Conservation (phyloP, 2,888 invertebrate genomes). For the Scaptomyza reducta region DNA sequence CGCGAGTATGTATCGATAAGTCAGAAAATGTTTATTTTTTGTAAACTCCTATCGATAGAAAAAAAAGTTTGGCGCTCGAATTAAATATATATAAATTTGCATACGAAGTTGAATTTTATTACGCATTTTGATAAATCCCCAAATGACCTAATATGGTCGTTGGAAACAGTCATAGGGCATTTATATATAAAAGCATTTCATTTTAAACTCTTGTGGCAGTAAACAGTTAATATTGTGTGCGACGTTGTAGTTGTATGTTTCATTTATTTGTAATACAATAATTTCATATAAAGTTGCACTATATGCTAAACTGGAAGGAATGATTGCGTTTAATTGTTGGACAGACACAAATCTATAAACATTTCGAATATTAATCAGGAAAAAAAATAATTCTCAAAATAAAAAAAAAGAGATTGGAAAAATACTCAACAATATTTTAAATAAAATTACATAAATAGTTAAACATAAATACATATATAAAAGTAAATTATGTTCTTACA, state of each 20-base stretch:
- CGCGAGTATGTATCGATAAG: neutral
- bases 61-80: constrained; percentile 3
- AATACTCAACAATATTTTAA: constrained; percentile 41
- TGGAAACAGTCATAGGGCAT: neutral
- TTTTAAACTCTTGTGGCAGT: constrained; percentile 66
- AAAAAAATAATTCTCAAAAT: constrained; percentile 4
- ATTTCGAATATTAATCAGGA: constrained; percentile 41
- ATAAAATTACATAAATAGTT: constrained; percentile 28
- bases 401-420: constrained; percentile 17
- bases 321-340: constrained; percentile 74
- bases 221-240: constrained; percentile 50
- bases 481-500: constrained; percentile 29
- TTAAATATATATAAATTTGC: neutral
- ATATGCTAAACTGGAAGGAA: constrained; percentile 75
- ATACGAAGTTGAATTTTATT: constrained; percentile 7
- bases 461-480: constrained; percentile 30
- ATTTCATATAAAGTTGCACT: constrained; percentile 71
- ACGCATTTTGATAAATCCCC: neutral
- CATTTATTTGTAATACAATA: constrained; percentile 66
- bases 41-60: constrained; percentile 4
- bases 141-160: constrained; percentile 3
- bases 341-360: constrained; percentile 66
- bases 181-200: constrained; percentile 11
- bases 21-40: neutral
- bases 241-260: constrained; percentile 47